Base-by-base conservation (phyloP, 1,140 invertebrate species). In the Drosophila lacertosa region DNA sequence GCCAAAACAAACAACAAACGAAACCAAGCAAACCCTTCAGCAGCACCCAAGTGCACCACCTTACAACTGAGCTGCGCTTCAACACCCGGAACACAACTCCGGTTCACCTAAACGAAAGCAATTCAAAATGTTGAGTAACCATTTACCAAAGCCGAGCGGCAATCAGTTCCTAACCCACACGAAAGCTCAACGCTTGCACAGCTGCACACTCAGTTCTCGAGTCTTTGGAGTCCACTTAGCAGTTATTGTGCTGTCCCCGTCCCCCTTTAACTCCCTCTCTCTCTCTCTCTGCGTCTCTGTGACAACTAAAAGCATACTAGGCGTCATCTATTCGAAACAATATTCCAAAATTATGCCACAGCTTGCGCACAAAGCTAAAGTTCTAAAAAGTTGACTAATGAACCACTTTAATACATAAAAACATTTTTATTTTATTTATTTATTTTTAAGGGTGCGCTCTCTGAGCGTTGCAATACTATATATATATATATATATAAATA, bases 151-250 rank as follows among this genome's bases (percentile, higher is more conserved):
- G 32, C 16, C 44, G 33, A 62, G 51, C 33, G 40, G 42, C 37
- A 53, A 63, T 15, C 45, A 62, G 33, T 39, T 60, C 45, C 58
- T 51, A 60, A 60, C 39, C 11, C 10, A 3, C 39, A 35, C 48
- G 10, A 24, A 45, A 40, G 39, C 50, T 37, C 11, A 53, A 33
- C 16, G 57, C 57, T 66, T 62, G 77, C 77, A 82, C 77, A 81
- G 73, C 76, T 77, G 77, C 77, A 79, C 79, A 79, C 79, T 60
- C 42, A 82, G 69, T 74, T 54, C 53, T 37, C 64, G 37, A 58
- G 3, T 15, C 22, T 35, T 60, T 62, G 60, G 40, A 58, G 47
- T 72, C 45, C 15, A 57, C 24, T 18, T 44, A 53, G 29, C 66
- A 39, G 40, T 57, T 64, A 29, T 55, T 70, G 62, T 66, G 54